A percentile compares a stretch with the other conserved stretches of the same genome.
phyloP scores from a whole-genome alignment of 1,140 invertebrate species.

The Ladona fulva region DNA sequence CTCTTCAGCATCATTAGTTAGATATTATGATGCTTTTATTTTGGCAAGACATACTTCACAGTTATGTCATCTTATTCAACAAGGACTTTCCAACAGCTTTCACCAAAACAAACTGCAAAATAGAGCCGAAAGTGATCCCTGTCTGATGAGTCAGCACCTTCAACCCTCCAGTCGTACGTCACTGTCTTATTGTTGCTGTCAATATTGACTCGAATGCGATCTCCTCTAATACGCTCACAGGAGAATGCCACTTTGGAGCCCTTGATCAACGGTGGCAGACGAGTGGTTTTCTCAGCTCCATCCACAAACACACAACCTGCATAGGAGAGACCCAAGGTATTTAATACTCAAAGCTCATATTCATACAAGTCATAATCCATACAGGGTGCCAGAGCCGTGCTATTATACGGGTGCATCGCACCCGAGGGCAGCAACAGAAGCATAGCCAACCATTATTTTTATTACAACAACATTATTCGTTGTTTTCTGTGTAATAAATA shows the following conservation, averaged over 20 bases:
- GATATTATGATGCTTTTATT: neutral
- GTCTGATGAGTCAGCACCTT: neutral
- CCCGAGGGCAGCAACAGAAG: too few relatives aligned
- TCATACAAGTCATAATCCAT: too few relatives aligned
- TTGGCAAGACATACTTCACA: neutral
- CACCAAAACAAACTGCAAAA: constrained; percentile 22
- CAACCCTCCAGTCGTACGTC: constrained; percentile 25
- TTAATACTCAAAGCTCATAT: too few relatives aligned
- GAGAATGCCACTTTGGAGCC: constrained; percentile 25
- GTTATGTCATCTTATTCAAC: constrained; percentile 20
- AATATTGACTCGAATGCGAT: constrained; percentile 24
- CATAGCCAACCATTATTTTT: too few relatives aligned
- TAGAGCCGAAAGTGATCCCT: constrained; percentile 17
- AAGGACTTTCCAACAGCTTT: constrained; percentile 24
- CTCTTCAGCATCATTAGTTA: neutral
- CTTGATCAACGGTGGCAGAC: constrained; percentile 22
- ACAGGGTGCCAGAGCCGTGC: too few relatives aligned
- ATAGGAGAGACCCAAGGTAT: too few relatives aligned
- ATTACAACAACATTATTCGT: too few relatives aligned
- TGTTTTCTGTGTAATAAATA: too few relatives aligned
- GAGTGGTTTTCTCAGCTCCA: constrained; percentile 25
- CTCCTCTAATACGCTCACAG: constrained; percentile 21
- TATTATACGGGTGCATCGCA: too few relatives aligned
- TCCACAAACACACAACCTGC: constrained; percentile 27
- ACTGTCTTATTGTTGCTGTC: constrained; percentile 26